Conservation (phyloP, 2,888 invertebrate genomes). For the Hetaerina titia region DNA sequence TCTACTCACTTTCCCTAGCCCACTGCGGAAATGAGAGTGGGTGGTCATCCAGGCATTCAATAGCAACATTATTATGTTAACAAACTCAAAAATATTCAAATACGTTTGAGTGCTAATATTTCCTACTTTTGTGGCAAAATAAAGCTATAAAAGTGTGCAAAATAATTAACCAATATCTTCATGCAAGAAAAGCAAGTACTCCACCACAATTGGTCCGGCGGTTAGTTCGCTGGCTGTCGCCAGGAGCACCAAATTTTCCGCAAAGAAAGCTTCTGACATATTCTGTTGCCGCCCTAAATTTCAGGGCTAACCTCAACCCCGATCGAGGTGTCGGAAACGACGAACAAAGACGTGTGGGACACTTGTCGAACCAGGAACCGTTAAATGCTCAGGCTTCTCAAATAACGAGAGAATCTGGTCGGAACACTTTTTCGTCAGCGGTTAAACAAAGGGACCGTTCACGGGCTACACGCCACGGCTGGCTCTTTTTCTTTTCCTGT, state of each 20-base stretch:
- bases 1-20: too few species aligned
- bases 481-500: too few species aligned
- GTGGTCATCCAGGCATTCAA: too few species aligned
- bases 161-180: too few species aligned
- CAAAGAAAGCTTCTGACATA: neutral
- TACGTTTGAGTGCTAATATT: too few species aligned
- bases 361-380: constrained; percentile 7
- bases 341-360: neutral
- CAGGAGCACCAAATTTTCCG: neutral
- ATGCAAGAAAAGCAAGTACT: neutral
- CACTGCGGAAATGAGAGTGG: too few species aligned
- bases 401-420: neutral
- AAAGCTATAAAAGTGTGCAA: too few species aligned
- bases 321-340: constrained; percentile 9
- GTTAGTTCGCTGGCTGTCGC: neutral
- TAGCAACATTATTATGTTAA: too few species aligned
- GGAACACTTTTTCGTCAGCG: neutral
- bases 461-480: neutral
- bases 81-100: too few species aligned
- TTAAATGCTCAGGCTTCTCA: constrained; percentile 5
- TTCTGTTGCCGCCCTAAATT: constrained; percentile 1
- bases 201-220: neutral
- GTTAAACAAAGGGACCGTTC: constrained; percentile 22
- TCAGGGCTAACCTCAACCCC: neutral
- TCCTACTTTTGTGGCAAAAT: too few species aligned